Evolutionary conservation across 2,888 invertebrate species (phyloP), one percentile per base, ranked within the genome.

Genomic region (Trissolcus brochymenae): DNA sequence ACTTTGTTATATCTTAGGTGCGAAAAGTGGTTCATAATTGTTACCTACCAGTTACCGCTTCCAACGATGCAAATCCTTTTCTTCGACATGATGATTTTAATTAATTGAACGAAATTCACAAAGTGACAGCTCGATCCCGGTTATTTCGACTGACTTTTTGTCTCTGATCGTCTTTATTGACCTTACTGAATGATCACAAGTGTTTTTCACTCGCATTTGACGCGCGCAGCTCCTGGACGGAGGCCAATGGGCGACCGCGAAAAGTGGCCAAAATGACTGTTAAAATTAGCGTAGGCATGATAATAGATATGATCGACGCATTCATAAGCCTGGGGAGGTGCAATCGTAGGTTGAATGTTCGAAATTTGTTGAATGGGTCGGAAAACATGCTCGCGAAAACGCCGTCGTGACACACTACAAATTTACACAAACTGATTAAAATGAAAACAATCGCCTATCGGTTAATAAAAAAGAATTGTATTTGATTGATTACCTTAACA

Each of bases 21-120:
- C 4, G 6, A 35, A 35, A 35, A 7, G 9, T 35, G 1, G 35
- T 35, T 11, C 1, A 35, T 2, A 11, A 35, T 35, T 7, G 7
- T 35, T 61, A 82, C 87, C 87, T 88, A 91, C 91, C 91, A 91
- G 84, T 91, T 91, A 73, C 91, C 91, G 73, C 91, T 91, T 72
- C 91, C 91, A 56, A 91, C 89, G 83, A 91, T 90, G 84, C 91
- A 91, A 55, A 91, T 89, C 82, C 88, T 90, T 81, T 90, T 90
- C 81, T 89, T 90, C 19, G 82, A 81, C 83, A 84, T 84, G 53
- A 59, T 46, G 29, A 35, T 67, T 9, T 3, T 41, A 25, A 50
- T 51, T n/a, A 6, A 59, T 29, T 50, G 40, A 21, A 19, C 19
- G 25, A 41, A 54, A 53, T 56, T 61, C 41, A 46, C 57, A 51